Percentiles rank a stretch among this genome's conserved stretches.
phyloP scores from a whole-genome alignment of 2,797 vertebrate genomes.

The Amblyopsis hoosieri region DNA sequence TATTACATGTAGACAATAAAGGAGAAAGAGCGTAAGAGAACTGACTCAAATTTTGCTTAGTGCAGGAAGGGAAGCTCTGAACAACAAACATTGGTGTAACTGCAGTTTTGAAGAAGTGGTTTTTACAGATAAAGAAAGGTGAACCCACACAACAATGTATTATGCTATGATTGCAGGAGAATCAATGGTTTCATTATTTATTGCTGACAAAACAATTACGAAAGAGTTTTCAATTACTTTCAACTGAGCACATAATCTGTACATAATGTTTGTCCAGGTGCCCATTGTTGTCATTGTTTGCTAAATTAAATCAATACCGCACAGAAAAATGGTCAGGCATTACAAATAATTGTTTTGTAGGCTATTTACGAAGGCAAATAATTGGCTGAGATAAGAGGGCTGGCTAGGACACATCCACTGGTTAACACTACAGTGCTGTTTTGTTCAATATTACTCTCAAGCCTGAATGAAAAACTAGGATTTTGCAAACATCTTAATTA shows the following conservation, averaged over 20 bases:
- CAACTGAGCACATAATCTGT: conserved; percentile 4
- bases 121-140: too few species aligned
- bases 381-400: neutral
- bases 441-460: neutral
- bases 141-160: too few species aligned
- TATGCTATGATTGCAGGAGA: too few species aligned
- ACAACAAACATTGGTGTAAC: too few species aligned
- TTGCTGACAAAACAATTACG: neutral
- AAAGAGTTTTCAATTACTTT: neutral
- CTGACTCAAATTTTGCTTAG: too few species aligned
- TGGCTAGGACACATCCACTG: neutral
- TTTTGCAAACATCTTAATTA: neutral
- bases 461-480: conserved; percentile 4
- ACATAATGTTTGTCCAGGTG: neutral
- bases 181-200: neutral
- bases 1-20: too few species aligned
- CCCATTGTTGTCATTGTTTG: conserved; percentile 2
- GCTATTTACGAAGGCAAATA: neutral
- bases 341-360: neutral
- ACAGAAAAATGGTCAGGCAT: neutral
- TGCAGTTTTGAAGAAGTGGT: too few species aligned
- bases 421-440: conserved; percentile 1
- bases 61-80: neutral
- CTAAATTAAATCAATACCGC: conserved; percentile 11
- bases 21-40: too few species aligned